Evolutionary conservation across 2,113 vertebrate genomes (phyloP).

Genomic region (Carettochelys insculpta): DNA sequence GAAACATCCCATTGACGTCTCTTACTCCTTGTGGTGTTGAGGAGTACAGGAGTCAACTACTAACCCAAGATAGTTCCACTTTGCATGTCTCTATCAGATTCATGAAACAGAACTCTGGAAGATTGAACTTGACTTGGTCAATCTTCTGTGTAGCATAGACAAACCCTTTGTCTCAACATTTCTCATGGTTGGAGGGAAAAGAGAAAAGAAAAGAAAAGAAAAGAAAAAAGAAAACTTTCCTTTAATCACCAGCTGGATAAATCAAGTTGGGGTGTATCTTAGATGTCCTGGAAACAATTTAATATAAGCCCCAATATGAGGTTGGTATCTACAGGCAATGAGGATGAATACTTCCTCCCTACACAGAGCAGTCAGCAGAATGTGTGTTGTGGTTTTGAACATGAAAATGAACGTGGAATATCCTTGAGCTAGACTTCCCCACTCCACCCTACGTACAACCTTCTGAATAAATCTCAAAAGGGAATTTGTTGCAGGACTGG

Average conservation of each 20-base stretch:
- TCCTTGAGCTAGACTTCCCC: background rate
- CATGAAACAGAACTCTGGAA: too few relatives aligned
- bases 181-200: background rate
- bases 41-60: too few relatives aligned
- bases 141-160: too few relatives aligned
- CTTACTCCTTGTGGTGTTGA: too few relatives aligned
- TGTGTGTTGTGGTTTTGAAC: slow-evolving; percentile 14
- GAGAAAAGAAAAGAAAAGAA: too few relatives aligned
- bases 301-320: background rate
- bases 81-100: too few relatives aligned
- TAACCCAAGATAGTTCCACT: too few relatives aligned
- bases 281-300: background rate
- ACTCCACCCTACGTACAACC: background rate
- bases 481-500: background rate
- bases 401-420: background rate
- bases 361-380: background rate
- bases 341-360: background rate
- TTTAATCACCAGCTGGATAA: slow-evolving; percentile 22
- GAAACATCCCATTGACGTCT: too few relatives aligned
- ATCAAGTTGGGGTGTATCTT: background rate
- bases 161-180: background rate
- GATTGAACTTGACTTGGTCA: too few relatives aligned
- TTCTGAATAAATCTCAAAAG: too few relatives aligned
- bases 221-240: background rate
- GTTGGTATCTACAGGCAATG: slow-evolving; percentile 10